Percentiles rank a stretch among this genome's conserved stretches.
These are phyloP conservation scores for Symphodus melops DNA, from an alignment of 2,113 vertebrate species.

Conservation along the genomic window DNA sequence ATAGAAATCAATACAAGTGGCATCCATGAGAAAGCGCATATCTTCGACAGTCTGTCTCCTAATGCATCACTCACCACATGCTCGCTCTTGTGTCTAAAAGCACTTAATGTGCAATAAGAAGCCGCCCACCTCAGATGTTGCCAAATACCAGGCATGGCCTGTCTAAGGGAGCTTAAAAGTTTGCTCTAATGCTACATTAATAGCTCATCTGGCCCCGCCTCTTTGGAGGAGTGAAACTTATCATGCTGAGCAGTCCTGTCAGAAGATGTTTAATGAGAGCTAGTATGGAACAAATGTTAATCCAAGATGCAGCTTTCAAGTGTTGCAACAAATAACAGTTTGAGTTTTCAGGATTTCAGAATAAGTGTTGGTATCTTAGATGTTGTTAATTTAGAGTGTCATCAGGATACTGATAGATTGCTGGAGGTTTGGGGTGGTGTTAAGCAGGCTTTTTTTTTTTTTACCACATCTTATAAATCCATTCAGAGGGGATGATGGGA, in stretches of 20 bases:
- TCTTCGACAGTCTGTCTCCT: constrained; percentile 68
- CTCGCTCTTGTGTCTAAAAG: constrained; percentile 72
- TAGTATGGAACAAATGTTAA: constrained; percentile 60
- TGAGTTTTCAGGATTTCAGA: too few species aligned
- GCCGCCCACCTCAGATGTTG: constrained; percentile 64
- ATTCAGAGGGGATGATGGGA: constrained; percentile 56
- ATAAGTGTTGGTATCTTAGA: constrained; percentile 65
- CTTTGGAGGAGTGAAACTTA: constrained; percentile 64
- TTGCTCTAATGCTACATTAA: constrained; percentile 74
- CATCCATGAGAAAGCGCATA: constrained; percentile 66
- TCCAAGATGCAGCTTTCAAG: constrained; percentile 18
- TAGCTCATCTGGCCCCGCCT: constrained; percentile 62
- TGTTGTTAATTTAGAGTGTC: constrained; percentile 44
- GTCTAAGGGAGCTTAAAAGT: constrained; percentile 75
- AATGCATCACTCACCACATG: constrained; percentile 76
- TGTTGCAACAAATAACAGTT: background rate
- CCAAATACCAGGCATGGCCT: constrained; percentile 62
- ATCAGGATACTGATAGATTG: constrained; percentile 51
- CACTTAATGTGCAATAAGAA: constrained; percentile 75
- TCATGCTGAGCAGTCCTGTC: constrained; percentile 61
- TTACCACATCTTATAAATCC: constrained; percentile 71
- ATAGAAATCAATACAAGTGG: constrained; percentile 81
- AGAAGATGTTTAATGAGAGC: constrained; percentile 61
- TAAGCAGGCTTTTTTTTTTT: constrained; percentile 70
- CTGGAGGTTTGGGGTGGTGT: constrained; percentile 47